These are phyloP conservation scores for Agrenia bidenticulata DNA, from an alignment of 2,888 invertebrate genomes.

Conservation along the genomic window DNA sequence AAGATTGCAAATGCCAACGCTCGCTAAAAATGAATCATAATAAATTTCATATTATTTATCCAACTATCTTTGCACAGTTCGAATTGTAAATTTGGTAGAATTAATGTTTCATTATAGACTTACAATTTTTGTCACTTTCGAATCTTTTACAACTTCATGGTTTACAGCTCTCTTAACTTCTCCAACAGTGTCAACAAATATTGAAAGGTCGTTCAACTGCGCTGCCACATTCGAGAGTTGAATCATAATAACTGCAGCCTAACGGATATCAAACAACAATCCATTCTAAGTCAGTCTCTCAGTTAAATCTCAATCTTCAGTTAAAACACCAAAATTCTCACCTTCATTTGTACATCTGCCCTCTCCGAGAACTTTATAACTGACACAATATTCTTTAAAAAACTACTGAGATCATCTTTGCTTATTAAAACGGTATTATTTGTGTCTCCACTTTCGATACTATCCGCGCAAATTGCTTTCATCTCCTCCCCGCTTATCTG, in stretches of 20 bases:
- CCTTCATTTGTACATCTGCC: constrained; percentile 36
- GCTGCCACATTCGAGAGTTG: constrained; percentile 28
- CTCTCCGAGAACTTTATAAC: constrained; percentile 28
- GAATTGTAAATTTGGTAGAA: not conserved
- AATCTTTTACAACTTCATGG: constrained; percentile 39
- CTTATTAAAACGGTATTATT: constrained; percentile 14
- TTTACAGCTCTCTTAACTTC: constrained; percentile 31
- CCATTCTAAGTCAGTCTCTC: too few species aligned
- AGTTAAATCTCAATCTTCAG: not conserved
- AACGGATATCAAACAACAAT: too few species aligned
- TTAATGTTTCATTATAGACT: too few species aligned
- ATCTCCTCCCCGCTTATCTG: constrained; percentile 26
- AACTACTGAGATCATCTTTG: constrained; percentile 17
- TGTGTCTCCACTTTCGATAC: constrained; percentile 1
- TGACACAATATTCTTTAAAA: constrained; percentile 28
- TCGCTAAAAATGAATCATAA: constrained; percentile 20
- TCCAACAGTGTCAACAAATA: constrained; percentile 24
- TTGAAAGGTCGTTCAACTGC: constrained; percentile 21
- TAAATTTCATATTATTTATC: not conserved
- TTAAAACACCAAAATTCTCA: constrained; percentile 5
- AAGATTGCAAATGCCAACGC: constrained; percentile 39
- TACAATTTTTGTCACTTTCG: constrained; percentile 29
- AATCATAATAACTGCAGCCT: constrained; percentile 33
- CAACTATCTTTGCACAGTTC: not conserved
- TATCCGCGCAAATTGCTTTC: constrained; percentile 14